Evolutionary conservation across 2,113 vertebrate species (phyloP).

Genomic region (Seriola aureovittata): DNA sequence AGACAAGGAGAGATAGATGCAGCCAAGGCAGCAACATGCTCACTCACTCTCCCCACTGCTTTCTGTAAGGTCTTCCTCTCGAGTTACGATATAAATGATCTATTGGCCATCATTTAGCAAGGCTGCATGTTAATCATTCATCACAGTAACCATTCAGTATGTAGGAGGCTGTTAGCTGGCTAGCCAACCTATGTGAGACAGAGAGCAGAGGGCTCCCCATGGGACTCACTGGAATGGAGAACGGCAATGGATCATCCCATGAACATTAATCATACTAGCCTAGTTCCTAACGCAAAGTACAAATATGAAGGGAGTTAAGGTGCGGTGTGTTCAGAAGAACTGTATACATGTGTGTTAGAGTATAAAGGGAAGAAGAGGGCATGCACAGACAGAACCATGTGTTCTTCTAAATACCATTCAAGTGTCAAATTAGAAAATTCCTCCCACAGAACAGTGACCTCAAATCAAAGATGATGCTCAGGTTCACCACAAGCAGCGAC

Average conservation of each 20-base stretch:
- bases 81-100: conserved; percentile 72
- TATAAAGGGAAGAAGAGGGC: background rate
- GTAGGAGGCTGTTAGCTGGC: conserved; percentile 49
- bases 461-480: background rate
- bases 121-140: conserved; percentile 75
- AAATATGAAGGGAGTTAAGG: conserved; percentile 41
- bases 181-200: conserved; percentile 53
- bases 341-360: conserved; percentile 6
- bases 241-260: conserved; percentile 64
- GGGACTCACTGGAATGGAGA: conserved; percentile 52
- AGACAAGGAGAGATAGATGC: conserved; percentile 27
- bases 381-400: background rate
- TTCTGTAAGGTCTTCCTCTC: conserved; percentile 64
- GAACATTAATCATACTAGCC: conserved; percentile 80
- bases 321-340: conserved; percentile 4
- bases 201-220: conserved; percentile 53
- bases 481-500: background rate
- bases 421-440: background rate
- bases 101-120: conserved; percentile 72
- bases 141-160: conserved; percentile 58
- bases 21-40: conserved; percentile 3
- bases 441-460: conserved; percentile 10
- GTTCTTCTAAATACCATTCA: conserved; percentile 15
- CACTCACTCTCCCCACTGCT: conserved; percentile 16
- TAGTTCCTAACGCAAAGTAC: conserved; percentile 58